Conservation (phyloP, 2,797 vertebrate species). For the Alca torda region DNA sequence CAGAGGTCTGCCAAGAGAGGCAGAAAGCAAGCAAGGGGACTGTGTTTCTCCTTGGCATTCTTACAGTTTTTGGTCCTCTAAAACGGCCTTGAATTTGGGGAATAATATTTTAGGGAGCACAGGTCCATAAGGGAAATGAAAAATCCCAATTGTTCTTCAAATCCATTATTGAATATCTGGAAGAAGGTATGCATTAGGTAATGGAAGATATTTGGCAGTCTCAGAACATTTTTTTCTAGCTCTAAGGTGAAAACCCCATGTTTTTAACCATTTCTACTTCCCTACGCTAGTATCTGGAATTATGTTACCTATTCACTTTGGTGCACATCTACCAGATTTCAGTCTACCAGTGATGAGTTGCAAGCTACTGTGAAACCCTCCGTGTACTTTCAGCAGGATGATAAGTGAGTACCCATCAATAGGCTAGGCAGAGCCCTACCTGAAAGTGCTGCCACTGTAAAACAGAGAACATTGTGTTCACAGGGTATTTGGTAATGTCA, state of each 20-base stretch:
- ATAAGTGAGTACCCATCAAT: background rate
- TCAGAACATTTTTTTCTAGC: background rate
- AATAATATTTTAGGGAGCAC: background rate
- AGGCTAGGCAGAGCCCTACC: background rate
- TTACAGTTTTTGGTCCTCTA: background rate
- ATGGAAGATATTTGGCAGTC: background rate
- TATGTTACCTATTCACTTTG: background rate
- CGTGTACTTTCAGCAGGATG: background rate
- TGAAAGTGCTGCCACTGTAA: background rate
- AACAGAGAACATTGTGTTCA: background rate
- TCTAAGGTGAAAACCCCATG: background rate
- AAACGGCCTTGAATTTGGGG: background rate
- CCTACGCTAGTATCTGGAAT: background rate
- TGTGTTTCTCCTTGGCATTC: background rate
- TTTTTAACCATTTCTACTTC: background rate
- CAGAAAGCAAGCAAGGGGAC: background rate
- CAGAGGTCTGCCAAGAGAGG: background rate
- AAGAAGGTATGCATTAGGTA: background rate
- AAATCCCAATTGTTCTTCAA: background rate
- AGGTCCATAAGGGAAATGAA: background rate
- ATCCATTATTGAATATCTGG: background rate
- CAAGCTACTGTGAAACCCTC: background rate
- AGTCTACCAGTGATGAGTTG: background rate
- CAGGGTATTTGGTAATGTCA: background rate
- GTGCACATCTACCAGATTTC: background rate